Evolutionary conservation across 2,797 vertebrate genomes (phyloP).

Genomic region (Podargus strigoides): DNA sequence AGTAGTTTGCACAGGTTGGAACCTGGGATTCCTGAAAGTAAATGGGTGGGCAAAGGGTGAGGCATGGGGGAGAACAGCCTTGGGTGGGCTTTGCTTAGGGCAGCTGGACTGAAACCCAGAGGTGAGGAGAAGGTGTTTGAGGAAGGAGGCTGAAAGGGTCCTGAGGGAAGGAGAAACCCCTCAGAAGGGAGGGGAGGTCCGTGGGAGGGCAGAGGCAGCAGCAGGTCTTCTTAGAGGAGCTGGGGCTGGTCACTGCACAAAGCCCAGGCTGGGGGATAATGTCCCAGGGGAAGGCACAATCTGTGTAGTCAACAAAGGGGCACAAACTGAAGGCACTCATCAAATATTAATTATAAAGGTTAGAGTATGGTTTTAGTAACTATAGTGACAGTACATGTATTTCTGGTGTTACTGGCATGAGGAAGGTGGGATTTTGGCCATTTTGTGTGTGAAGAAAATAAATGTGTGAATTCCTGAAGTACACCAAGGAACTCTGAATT

Average conservation of each 20-base stretch:
- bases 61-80: not conserved
- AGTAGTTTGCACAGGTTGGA: fast-evolving
- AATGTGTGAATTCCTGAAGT: not conserved
- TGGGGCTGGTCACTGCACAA: no score
- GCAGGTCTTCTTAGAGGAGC: not conserved
- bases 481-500: not conserved
- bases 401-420: not conserved
- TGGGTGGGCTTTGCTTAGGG: not conserved
- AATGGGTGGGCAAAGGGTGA: fast-evolving
- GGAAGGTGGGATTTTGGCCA: not conserved
- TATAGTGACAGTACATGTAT: not conserved
- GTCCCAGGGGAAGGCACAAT: not conserved
- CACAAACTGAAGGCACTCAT: not conserved
- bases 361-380: not conserved
- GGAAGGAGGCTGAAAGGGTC: not conserved
- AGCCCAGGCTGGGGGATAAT: fast-evolving
- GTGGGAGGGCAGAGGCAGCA: not conserved
- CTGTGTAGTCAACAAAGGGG: no score
- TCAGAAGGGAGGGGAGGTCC: fast-evolving
- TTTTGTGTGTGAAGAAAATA: not conserved
- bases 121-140: not conserved
- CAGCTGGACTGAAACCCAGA: not conserved
- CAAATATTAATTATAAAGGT: not conserved
- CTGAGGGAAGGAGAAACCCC: not conserved
- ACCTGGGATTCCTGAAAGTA: not conserved